Evolutionary conservation across 1,140 invertebrate genomes (phyloP).

Genomic region (Linepithema humile): DNA sequence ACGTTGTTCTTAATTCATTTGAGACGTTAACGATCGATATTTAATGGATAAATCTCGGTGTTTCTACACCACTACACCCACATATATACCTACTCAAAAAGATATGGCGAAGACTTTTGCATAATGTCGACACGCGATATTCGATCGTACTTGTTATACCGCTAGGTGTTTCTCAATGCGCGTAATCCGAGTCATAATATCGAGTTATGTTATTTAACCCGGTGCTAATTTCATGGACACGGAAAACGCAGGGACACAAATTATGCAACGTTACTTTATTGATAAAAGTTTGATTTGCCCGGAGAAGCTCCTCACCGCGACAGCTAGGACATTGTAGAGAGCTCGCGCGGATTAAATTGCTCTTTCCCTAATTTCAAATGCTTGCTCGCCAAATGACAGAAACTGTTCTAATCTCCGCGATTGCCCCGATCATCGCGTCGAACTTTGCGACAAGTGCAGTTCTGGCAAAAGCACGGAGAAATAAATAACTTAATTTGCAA

Average conservation of each 20-base stretch:
- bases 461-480: neutral
- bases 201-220: constrained; percentile 29
- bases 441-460: neutral
- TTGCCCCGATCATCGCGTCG: constrained; percentile 2
- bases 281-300: constrained; percentile 10
- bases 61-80: neutral
- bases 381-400: constrained; percentile 3
- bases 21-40: neutral
- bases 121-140: constrained; percentile 53
- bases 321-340: neutral
- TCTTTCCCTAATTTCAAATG: constrained; percentile 23
- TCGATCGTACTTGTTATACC: constrained; percentile 32
- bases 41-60: neutral
- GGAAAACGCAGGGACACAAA: neutral
- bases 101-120: constrained; percentile 10
- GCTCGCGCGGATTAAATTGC: constrained; percentile 16
- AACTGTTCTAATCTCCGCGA: constrained; percentile 39
- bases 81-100: neutral
- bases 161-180: neutral
- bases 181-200: constrained; percentile 41
- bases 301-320: neutral
- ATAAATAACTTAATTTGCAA: constrained; percentile 23
- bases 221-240: neutral
- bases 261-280: constrained; percentile 10
- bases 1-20: neutral